A percentile compares a stretch with the other conserved stretches of the same genome.
These are phyloP conservation scores for Cephus cinctus DNA, from an alignment of 1,140 invertebrate genomes.

Conservation along the genomic window DNA sequence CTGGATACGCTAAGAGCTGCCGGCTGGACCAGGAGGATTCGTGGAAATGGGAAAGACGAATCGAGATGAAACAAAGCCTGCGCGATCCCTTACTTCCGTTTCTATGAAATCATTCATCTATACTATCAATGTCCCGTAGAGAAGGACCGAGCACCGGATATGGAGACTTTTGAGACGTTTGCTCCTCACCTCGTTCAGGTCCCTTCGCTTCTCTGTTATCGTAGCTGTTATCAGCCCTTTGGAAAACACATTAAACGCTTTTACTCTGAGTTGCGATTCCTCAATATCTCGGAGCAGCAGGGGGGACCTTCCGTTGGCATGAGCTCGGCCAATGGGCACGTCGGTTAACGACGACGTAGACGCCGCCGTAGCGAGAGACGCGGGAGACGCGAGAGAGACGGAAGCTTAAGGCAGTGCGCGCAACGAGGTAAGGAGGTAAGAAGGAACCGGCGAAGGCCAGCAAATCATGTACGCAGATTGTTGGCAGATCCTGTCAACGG, in stretches of 20 bases:
- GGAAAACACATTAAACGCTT: constrained; percentile 26
- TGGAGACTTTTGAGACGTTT: no score
- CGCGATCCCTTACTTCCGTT: no score
- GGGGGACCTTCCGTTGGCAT: no score
- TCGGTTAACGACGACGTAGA: constrained; percentile 5
- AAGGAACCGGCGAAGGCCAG: constrained; percentile 28
- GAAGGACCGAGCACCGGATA: no score
- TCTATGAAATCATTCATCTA: no score
- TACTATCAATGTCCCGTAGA: no score
- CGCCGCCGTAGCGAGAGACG: constrained; percentile 7
- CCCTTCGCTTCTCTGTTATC: constrained; percentile 15
- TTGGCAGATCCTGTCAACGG: constrained; percentile 54
- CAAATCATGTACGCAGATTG: constrained; percentile 51
- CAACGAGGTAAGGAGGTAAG: constrained; percentile 26
- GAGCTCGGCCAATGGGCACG: no score
- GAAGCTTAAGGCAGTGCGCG: constrained; percentile 9
- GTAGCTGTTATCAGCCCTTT: constrained; percentile 18
- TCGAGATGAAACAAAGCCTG: no score
- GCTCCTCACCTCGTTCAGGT: no score
- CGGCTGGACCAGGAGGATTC: constrained; percentile 3
- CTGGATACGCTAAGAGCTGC: no score
- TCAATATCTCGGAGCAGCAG: no score
- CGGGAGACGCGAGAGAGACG: constrained; percentile 12
- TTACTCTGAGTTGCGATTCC: constrained; percentile 17
- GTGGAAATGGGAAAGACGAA: no score